Conservation (phyloP, 2,888 invertebrate species). For the Allygus modestus region DNA sequence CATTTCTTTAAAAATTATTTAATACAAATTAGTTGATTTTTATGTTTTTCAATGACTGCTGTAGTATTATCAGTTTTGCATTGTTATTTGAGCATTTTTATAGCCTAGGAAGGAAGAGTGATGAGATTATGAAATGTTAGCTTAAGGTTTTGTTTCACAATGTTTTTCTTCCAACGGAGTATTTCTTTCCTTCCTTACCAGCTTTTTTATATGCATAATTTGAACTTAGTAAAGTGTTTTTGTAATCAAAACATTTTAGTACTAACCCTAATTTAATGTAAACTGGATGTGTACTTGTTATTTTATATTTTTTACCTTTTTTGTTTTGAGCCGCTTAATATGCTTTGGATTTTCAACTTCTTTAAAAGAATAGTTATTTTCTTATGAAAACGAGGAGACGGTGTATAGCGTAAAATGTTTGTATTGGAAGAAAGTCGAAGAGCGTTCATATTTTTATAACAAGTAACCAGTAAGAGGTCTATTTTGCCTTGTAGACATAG, state of each 20-base stretch:
- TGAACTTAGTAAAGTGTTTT: background rate
- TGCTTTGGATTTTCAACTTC: background rate
- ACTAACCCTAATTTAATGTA: background rate
- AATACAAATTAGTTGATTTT: slow-evolving; percentile 5
- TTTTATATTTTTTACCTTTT: background rate
- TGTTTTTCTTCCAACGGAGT: background rate
- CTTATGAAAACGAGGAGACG: background rate
- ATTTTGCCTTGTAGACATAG: slow-evolving; percentile 57
- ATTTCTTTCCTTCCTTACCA: background rate
- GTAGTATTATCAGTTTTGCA: slow-evolving; percentile 35
- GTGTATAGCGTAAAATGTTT: slow-evolving; percentile 52
- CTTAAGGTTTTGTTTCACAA: background rate
- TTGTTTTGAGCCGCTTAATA: background rate
- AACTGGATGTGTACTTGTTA: background rate
- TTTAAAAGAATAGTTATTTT: slow-evolving; percentile 28
- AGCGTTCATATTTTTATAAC: slow-evolving; percentile 63
- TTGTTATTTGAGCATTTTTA: slow-evolving; percentile 19
- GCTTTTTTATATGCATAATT: slow-evolving; percentile 1
- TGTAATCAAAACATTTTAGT: background rate
- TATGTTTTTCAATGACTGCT: slow-evolving; percentile 32
- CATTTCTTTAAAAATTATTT: background rate
- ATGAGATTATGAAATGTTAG: slow-evolving; percentile 1
- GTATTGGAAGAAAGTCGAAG: slow-evolving; percentile 54
- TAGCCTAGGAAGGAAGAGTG: background rate
- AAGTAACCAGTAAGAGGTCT: slow-evolving; percentile 45